A percentile compares a stretch with the other conserved stretches of the same genome.
Conservation (phyloP, 2,113 vertebrate species). For the Heloderma charlesbogerti region DNA sequence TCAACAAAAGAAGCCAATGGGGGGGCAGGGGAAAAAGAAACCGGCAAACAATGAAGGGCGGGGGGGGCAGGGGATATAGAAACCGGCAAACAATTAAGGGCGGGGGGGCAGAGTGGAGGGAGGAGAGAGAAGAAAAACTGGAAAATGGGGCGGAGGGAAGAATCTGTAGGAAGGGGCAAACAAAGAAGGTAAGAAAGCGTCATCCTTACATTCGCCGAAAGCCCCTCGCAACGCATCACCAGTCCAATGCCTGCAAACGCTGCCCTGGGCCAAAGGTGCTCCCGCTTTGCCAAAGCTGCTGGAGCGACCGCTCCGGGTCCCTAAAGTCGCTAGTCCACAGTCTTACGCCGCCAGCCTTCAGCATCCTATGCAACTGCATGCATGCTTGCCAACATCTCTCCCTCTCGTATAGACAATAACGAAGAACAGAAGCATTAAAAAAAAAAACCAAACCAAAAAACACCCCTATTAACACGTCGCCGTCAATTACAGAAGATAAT, state of each 20-base stretch:
- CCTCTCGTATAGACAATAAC: slow-evolving; percentile 33
- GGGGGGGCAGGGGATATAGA: slow-evolving; percentile 28
- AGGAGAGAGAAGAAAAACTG: slow-evolving; percentile 33
- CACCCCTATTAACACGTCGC: background rate
- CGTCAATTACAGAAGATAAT: background rate
- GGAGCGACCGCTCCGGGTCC: background rate
- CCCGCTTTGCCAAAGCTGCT: background rate
- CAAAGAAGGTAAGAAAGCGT: slow-evolving; percentile 62
- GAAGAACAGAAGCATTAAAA: background rate
- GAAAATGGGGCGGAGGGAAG: slow-evolving; percentile 60
- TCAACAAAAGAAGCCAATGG: slow-evolving; percentile 26
- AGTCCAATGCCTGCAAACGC: slow-evolving; percentile 50
- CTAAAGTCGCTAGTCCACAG: slow-evolving; percentile 39
- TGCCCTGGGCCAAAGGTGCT: slow-evolving; percentile 13
- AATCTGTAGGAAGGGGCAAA: slow-evolving; percentile 55
- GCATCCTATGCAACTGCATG: background rate
- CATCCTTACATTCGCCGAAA: slow-evolving; percentile 32
- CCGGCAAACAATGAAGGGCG: background rate
- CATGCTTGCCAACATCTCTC: slow-evolving; percentile 52
- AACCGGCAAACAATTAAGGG: slow-evolving; percentile 52
- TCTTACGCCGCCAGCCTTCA: background rate
- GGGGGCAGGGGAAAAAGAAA: too few species aligned
- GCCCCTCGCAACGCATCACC: slow-evolving; percentile 32
- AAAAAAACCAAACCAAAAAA: background rate
- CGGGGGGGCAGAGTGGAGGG: slow-evolving; percentile 35